Conservation (phyloP, 1,140 invertebrate species). For the Eufriesea mexicana region DNA sequence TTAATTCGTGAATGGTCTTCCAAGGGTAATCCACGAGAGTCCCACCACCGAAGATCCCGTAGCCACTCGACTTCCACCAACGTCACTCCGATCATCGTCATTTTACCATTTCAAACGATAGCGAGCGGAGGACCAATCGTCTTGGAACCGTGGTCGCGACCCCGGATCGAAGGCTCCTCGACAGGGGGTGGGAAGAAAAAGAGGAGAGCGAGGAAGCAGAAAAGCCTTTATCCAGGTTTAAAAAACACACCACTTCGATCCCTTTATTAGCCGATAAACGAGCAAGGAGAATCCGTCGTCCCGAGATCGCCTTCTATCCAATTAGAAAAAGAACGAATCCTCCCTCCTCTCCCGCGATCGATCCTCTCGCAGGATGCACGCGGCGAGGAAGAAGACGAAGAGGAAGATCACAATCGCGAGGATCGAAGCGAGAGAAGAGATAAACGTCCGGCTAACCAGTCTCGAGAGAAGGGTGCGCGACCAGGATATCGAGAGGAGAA, state of each 20-base stretch:
- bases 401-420: no score
- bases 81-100: slow-evolving; percentile 11
- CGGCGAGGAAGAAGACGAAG: background rate
- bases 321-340: slow-evolving; percentile 46
- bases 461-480: slow-evolving; percentile 29
- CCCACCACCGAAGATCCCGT: background rate
- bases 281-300: slow-evolving; percentile 1
- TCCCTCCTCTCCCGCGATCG: slow-evolving; percentile 3
- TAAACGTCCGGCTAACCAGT: slow-evolving; percentile 48
- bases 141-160: background rate
- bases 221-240: slow-evolving; percentile 26
- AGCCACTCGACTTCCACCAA: background rate
- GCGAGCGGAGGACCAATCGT: background rate
- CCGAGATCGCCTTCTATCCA: slow-evolving; percentile 23
- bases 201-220: background rate
- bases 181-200: background rate
- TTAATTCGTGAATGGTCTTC: background rate
- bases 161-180: background rate
- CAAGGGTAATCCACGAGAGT: background rate
- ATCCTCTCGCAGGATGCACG: slow-evolving; percentile 11
- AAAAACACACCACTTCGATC: slow-evolving; percentile 36
- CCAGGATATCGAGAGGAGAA: slow-evolving; percentile 4
- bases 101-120: slow-evolving; percentile 30
- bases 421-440: background rate
- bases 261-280: slow-evolving; percentile 48